Conservation (phyloP, 2,888 invertebrate species). For the Eugnorisma glareosa region DNA sequence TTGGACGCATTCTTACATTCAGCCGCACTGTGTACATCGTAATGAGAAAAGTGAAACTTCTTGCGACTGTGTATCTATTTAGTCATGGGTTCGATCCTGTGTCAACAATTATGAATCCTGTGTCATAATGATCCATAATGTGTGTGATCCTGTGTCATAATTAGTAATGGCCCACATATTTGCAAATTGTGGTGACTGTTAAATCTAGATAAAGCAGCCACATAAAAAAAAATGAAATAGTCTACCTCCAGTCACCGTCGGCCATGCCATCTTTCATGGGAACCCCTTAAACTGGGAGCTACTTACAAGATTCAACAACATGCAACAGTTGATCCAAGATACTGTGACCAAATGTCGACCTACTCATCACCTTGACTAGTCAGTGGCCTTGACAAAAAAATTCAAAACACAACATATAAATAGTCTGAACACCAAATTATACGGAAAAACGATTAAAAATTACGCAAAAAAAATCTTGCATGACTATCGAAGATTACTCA, state of each 20-base stretch:
- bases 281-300: not conserved
- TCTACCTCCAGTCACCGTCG: not conserved
- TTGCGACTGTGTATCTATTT: conserved; percentile 6
- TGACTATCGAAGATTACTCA: conserved; percentile 35
- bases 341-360: not conserved
- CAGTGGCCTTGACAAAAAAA: not conserved
- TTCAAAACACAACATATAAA: not conserved
- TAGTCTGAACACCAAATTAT: not conserved
- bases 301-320: not conserved
- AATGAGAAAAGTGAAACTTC: conserved; percentile 57
- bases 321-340: not conserved
- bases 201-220: not conserved
- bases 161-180: not conserved
- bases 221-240: not conserved
- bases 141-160: conserved; percentile 19
- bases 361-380: not conserved
- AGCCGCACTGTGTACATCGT: conserved; percentile 43
- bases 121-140: too few relatives aligned
- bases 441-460: conserved; percentile 7
- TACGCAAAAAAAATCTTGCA: conserved; percentile 25
- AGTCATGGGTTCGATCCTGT: conserved; percentile 32
- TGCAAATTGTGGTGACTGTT: too few relatives aligned
- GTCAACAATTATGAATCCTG: too few relatives aligned
- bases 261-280: too few relatives aligned
- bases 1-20: conserved; percentile 74